A percentile compares a stretch with the other conserved stretches of the same genome.
phyloP scores from a whole-genome alignment of 2,888 invertebrate species.

The Ennomos erosarius region DNA sequence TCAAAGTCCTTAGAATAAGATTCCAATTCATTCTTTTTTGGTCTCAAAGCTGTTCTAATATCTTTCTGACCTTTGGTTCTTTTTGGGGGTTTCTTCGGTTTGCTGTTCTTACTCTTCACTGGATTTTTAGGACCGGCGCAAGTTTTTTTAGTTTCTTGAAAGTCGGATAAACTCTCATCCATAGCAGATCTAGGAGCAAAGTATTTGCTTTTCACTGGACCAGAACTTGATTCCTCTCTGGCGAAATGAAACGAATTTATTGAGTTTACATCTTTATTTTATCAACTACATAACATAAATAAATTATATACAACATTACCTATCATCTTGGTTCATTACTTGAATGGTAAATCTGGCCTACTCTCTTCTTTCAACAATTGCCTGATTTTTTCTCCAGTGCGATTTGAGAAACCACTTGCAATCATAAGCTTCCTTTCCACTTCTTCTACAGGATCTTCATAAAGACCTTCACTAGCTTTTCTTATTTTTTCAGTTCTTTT shows the following conservation, averaged over 20 bases:
- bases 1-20: slow-evolving; percentile 73
- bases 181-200: slow-evolving; percentile 60
- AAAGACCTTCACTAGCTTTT: slow-evolving; percentile 57
- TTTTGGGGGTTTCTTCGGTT: slow-evolving; percentile 55
- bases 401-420: slow-evolving; percentile 61
- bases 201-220: slow-evolving; percentile 68
- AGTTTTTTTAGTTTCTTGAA: slow-evolving; percentile 65
- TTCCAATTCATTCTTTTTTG: slow-evolving; percentile 68
- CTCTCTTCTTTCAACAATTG: slow-evolving; percentile 55
- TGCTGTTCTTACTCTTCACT: slow-evolving; percentile 44
- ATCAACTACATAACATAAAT: slow-evolving; percentile 25
- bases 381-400: slow-evolving; percentile 57
- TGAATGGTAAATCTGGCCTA: slow-evolving; percentile 61
- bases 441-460: slow-evolving; percentile 74
- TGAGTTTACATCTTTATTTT: slow-evolving; percentile 39
- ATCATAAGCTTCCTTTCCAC: slow-evolving; percentile 73
- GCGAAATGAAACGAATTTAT: slow-evolving; percentile 59
- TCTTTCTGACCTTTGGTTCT: slow-evolving; percentile 68
- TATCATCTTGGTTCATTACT: slow-evolving; percentile 63
- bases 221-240: slow-evolving; percentile 47
- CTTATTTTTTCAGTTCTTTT: slow-evolving; percentile 58
- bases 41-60: slow-evolving; percentile 66
- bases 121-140: slow-evolving; percentile 56
- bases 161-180: slow-evolving; percentile 76
- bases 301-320: slow-evolving; percentile 28